Conservation (phyloP, 2,113 vertebrate species). For the Scartelaos histophorus region DNA sequence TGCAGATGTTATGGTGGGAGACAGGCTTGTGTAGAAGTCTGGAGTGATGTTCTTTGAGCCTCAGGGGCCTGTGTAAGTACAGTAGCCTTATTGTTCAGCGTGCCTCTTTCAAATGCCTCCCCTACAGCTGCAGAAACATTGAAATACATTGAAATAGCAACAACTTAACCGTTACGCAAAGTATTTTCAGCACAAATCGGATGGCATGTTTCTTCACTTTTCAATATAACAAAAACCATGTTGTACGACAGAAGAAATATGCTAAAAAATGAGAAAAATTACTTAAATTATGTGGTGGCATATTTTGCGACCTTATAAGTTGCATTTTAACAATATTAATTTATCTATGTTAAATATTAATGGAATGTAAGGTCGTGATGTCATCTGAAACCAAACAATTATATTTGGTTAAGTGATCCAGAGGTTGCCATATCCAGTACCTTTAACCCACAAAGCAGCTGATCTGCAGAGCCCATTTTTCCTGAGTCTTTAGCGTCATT, state of each 20-base stretch:
- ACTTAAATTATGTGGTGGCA: too few relatives aligned
- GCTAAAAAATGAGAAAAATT: too few relatives aligned
- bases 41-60: background rate
- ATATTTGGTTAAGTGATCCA: too few relatives aligned
- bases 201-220: too few relatives aligned
- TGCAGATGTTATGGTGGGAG: background rate
- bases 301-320: too few relatives aligned
- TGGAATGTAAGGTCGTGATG: too few relatives aligned
- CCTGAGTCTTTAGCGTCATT: slow-evolving; percentile 38
- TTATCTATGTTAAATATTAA: too few relatives aligned
- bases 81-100: background rate
- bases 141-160: background rate
- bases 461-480: slow-evolving; percentile 21
- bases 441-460: slow-evolving; percentile 18
- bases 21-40: background rate
- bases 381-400: too few relatives aligned
- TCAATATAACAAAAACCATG: too few relatives aligned
- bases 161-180: background rate
- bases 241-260: too few relatives aligned
- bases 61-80: background rate
- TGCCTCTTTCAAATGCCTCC: background rate
- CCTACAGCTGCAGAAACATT: slow-evolving; percentile 5
- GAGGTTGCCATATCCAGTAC: background rate
- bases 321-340: too few relatives aligned
- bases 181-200: background rate